A percentile compares a stretch with the other conserved stretches of the same genome.
Evolutionary conservation across 1,140 invertebrate genomes (phyloP).

Genomic region (Dendroctonus valens): DNA sequence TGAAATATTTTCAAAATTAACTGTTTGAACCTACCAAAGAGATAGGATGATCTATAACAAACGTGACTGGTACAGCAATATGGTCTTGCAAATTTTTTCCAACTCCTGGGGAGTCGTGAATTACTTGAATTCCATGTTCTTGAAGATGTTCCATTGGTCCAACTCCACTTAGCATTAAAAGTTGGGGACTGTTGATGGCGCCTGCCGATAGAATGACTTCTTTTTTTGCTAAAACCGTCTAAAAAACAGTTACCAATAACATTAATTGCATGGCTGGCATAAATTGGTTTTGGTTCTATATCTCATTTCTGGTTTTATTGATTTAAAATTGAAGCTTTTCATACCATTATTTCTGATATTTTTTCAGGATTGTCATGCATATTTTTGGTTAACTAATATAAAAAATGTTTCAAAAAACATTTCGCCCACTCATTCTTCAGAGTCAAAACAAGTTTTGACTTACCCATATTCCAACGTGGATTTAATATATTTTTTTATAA

Average conservation of each 20-base stretch:
- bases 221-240: conserved; percentile 62
- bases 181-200: conserved; percentile 72
- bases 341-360: too few relatives aligned
- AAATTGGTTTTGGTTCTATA: too few relatives aligned
- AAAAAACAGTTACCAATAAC: not conserved
- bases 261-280: not conserved
- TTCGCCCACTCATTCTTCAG: too few relatives aligned
- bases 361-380: too few relatives aligned
- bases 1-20: not conserved
- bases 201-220: conserved; percentile 81
- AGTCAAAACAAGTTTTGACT: too few relatives aligned
- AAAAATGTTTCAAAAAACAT: too few relatives aligned
- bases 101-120: conserved; percentile 71
- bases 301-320: too few relatives aligned
- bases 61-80: conserved; percentile 75
- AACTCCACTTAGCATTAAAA: conserved; percentile 84
- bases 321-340: too few relatives aligned
- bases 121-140: conserved; percentile 64
- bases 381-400: too few relatives aligned
- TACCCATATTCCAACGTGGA: too few relatives aligned
- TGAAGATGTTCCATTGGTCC: conserved; percentile 71
- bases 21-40: conserved; percentile 58
- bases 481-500: too few relatives aligned
- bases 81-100: conserved; percentile 84
- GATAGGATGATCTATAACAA: conserved; percentile 76